A percentile compares a stretch with the other conserved stretches of the same genome.
Conservation (phyloP, 2,888 invertebrate genomes). For the Cylloceria caligata region DNA sequence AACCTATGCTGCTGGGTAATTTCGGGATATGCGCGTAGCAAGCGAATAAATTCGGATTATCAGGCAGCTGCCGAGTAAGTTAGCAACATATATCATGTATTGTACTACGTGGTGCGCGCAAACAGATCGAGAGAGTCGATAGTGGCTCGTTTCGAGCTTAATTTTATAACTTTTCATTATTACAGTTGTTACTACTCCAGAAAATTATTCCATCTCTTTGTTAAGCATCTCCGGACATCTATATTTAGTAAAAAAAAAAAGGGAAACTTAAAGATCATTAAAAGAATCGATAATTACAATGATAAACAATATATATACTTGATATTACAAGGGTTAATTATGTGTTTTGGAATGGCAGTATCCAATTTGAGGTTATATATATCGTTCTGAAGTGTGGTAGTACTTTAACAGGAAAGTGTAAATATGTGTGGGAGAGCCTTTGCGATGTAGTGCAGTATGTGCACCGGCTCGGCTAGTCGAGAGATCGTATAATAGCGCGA, state of each 20-base stretch:
- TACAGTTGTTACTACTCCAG: neutral
- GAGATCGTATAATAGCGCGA: constrained; percentile 48
- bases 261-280: neutral
- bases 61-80: constrained; percentile 23
- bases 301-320: neutral
- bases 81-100: neutral
- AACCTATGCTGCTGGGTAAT: constrained; percentile 19
- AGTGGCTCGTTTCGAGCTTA: neutral
- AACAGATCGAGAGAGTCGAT: constrained; percentile 24
- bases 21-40: constrained; percentile 10
- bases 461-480: constrained; percentile 45
- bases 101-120: neutral
- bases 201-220: neutral
- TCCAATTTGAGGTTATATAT: constrained; percentile 32
- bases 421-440: constrained; percentile 24
- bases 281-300: constrained; percentile 8
- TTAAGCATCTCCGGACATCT: neutral
- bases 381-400: constrained; percentile 25
- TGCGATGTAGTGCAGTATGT: constrained; percentile 39
- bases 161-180: neutral
- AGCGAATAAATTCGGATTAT: constrained; percentile 43
- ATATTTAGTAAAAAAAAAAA: neutral
- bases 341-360: constrained; percentile 10
- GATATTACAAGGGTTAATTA: neutral
- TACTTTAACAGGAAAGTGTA: constrained; percentile 27